Conservation (phyloP, 2,888 invertebrate species). For the Tinea trinotella region DNA sequence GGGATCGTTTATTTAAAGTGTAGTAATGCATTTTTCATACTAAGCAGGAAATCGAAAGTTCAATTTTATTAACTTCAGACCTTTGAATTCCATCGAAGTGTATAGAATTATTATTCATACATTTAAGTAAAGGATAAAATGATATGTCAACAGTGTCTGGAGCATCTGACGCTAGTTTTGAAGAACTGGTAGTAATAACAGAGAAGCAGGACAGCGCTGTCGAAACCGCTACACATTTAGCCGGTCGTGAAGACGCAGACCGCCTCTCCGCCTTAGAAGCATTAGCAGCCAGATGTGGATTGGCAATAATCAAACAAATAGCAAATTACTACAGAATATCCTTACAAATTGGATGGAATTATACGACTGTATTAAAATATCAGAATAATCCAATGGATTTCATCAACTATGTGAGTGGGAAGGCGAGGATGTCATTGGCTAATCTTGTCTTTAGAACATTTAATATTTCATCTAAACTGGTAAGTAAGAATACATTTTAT, state of each 20-base stretch:
- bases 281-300: conserved; percentile 48
- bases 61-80: too few species aligned
- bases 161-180: conserved; percentile 59
- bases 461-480: conserved; percentile 58
- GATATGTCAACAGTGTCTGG: conserved; percentile 52
- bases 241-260: conserved; percentile 59
- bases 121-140: too few species aligned
- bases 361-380: conserved; percentile 56
- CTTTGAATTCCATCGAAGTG: background rate
- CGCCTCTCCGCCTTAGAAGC: conserved; percentile 56
- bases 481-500: too few species aligned
- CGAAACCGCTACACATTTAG: conserved; percentile 43
- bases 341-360: conserved; percentile 62
- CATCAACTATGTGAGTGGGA: conserved; percentile 59
- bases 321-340: conserved; percentile 60
- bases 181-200: conserved; percentile 59
- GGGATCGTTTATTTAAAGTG: too few species aligned
- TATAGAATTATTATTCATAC: background rate
- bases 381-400: conserved; percentile 57
- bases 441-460: conserved; percentile 63
- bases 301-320: conserved; percentile 54
- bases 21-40: too few species aligned
- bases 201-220: conserved; percentile 50
- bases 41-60: too few species aligned
- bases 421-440: conserved; percentile 57